Evolutionary conservation across 2,113 vertebrate species (phyloP), one percentile per base, ranked within the genome.

Genomic region (Fregata magnificens): DNA sequence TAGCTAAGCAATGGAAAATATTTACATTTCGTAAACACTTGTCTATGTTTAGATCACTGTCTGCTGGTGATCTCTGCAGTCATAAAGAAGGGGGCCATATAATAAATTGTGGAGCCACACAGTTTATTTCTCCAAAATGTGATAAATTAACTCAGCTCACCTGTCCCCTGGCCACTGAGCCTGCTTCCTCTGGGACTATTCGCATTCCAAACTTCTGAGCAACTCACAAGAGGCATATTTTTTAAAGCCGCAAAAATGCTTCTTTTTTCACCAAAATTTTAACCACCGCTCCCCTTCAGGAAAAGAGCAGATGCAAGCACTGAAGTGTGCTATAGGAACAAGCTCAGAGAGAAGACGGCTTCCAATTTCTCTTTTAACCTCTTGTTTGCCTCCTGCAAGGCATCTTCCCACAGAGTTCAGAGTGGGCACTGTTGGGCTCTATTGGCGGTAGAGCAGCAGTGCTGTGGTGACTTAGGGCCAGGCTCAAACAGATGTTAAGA

Each of bases 231-330:
- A 59, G 44, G 32, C 34, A 28, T 73, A 56, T 20, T 83, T 77
- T 82, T 61, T 47, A 50, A 96, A 94, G 38, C 72, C 55, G 92
- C 49, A 92, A 40, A 96, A 96, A 79, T 62, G 32, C 12, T 78
- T 94, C 38, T 22, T 53, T 88, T 77, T 92, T 62, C n/a, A 56
- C 49, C 49, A 25, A 44, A 93, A 66, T 52, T 77, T 93, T 59
- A 79, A n/a, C 24, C 15, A 65, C 17, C 2, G 3, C 12, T 11
- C 13, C 4, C 11, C 15, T 82, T 88, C 44, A 78, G 77, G 31
- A 79, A 86, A 67, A 36, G 34, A 90, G 34, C 26, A 73, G 71
- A 53, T 0, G 0, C 11, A 81, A 36, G 26, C 32, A 55, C 24
- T 72, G 6, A 45, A 50, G 20, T 31, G 6, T 32, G 61, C 18